Evolutionary conservation across 2,888 invertebrate genomes (phyloP).

Genomic region (Hydraecia micacea): DNA sequence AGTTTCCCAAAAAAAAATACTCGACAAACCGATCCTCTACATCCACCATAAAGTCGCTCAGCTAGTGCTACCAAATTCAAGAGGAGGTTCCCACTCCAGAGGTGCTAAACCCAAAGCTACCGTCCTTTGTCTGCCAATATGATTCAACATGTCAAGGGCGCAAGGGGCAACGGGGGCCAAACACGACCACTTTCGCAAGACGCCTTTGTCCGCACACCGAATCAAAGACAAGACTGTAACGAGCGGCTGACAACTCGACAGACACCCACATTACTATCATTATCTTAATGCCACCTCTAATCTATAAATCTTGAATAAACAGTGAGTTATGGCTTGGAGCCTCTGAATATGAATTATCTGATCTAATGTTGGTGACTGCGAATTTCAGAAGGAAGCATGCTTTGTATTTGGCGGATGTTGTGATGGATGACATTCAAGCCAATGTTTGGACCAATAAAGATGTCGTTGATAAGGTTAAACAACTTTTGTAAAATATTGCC

Average conservation of each 20-base stretch:
- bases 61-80: not conserved
- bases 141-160: constrained; percentile 78
- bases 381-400: not conserved
- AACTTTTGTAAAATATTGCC: not conserved
- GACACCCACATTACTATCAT: constrained; percentile 67
- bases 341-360: constrained; percentile 64
- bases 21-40: no score
- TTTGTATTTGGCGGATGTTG: constrained; percentile 1
- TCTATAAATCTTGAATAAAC: constrained; percentile 74
- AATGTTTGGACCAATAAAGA: not conserved
- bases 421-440: not conserved
- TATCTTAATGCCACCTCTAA: constrained; percentile 67
- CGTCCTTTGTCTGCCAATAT: constrained; percentile 66
- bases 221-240: constrained; percentile 62
- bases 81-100: not conserved
- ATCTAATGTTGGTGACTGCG: constrained; percentile 23
- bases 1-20: no score
- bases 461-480: not conserved
- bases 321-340: constrained; percentile 68
- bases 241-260: constrained; percentile 55
- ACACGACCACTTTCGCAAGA: constrained; percentile 75
- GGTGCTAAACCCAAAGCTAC: constrained; percentile 22
- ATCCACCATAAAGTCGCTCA: no score
- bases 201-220: constrained; percentile 69
- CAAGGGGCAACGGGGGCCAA: constrained; percentile 66